These are phyloP conservation scores for Dendroctonus ponderosae DNA, from an alignment of 1,140 invertebrate species.

Conservation along the genomic window DNA sequence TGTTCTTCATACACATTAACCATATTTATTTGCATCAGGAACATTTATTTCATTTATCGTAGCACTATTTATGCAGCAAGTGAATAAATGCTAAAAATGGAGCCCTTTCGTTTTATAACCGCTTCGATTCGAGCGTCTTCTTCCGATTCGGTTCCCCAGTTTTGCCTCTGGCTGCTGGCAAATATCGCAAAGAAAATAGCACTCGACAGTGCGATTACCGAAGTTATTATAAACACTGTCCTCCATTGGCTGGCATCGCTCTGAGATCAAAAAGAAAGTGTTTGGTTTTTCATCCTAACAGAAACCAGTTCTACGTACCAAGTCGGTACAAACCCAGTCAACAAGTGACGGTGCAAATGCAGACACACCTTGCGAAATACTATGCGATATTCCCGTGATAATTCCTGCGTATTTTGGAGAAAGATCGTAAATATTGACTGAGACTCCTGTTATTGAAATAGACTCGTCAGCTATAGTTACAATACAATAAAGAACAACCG, in stretches of 20 bases:
- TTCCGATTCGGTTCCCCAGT: conserved; percentile 7
- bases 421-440: conserved; percentile 1
- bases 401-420: conserved; percentile 9
- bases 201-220: neutral
- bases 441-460: neutral
- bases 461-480: neutral
- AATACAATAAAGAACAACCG: neutral
- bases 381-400: neutral
- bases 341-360: conserved; percentile 7
- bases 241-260: conserved; percentile 6
- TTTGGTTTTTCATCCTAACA: neutral
- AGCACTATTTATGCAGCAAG: too few relatives aligned
- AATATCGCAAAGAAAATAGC: conserved; percentile 8
- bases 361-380: neutral
- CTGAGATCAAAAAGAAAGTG: conserved; percentile 2
- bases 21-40: too few relatives aligned
- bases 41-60: too few relatives aligned
- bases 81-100: neutral
- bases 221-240: conserved; percentile 9
- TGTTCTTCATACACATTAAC: too few relatives aligned
- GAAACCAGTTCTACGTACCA: neutral
- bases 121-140: neutral
- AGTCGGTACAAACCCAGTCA: conserved; percentile 1
- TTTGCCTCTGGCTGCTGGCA: conserved; percentile 6
- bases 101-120: neutral